A percentile compares a stretch with the other conserved stretches of the same genome.
Conservation (phyloP, 2,797 vertebrate species). For the Clarias pachynema region DNA sequence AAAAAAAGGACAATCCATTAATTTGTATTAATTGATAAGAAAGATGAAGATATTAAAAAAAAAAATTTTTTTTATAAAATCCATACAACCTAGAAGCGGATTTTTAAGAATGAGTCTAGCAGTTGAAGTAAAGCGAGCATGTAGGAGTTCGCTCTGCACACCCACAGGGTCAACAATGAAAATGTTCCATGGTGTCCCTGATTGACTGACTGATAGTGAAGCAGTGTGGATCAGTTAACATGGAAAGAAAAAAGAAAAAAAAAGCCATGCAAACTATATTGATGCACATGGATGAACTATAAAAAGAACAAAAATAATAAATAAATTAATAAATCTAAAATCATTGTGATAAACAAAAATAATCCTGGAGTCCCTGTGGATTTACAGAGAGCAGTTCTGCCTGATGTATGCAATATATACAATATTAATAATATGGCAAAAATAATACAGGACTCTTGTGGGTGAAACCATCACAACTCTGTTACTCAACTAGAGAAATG, state of each 20-base stretch:
- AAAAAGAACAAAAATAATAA: too few species aligned
- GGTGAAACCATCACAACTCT: conserved; percentile 25
- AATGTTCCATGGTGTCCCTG: background rate
- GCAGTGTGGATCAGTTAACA: background rate
- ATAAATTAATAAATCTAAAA: background rate
- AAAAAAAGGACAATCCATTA: too few species aligned
- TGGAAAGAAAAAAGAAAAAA: background rate
- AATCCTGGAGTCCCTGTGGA: background rate
- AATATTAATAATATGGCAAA: too few species aligned
- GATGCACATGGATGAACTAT: background rate
- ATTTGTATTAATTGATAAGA: too few species aligned
- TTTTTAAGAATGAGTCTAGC: background rate
- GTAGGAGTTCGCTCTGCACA: background rate
- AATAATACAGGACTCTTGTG: conserved; percentile 7
- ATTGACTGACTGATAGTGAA: background rate
- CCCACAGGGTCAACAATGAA: background rate
- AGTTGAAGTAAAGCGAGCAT: background rate
- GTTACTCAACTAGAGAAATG: conserved; percentile 24
- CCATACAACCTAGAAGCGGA: too few species aligned
- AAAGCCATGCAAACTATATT: background rate
- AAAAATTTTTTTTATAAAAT: too few species aligned
- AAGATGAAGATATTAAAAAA: too few species aligned
- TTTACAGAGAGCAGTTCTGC: background rate
- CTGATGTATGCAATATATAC: background rate
- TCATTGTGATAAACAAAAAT: background rate